phyloP scores from a whole-genome alignment of 2,797 vertebrate genomes.

The Heterohyrax brucei region DNA sequence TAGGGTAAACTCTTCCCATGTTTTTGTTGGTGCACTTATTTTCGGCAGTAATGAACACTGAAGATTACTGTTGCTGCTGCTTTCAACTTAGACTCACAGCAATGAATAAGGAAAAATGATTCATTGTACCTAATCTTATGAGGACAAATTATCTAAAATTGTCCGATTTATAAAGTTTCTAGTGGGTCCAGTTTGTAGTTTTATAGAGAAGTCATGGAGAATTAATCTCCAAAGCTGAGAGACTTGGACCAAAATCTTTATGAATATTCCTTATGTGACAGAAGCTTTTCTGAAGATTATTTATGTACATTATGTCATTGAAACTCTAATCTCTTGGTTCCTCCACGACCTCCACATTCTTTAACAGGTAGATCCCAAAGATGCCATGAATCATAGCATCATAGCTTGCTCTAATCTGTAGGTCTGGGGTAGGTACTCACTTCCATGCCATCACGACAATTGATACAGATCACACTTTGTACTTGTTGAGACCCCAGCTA shows the following conservation, averaged over 20 bases:
- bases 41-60: background rate
- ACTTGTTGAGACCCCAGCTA: background rate
- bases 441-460: background rate
- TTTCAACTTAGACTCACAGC: background rate
- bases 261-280: background rate
- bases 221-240: background rate
- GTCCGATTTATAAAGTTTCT: background rate
- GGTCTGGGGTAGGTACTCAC: background rate
- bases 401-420: background rate
- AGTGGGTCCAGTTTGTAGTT: background rate
- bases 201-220: background rate
- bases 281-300: slow-evolving; percentile 7
- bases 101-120: background rate
- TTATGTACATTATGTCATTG: background rate
- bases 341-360: background rate
- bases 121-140: background rate
- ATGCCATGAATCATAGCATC: background rate
- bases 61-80: background rate
- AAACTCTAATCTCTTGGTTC: background rate
- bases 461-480: background rate
- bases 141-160: background rate
- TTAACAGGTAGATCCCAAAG: background rate
- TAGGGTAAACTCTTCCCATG: background rate
- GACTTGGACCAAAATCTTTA: background rate
- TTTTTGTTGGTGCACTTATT: background rate